A percentile compares a stretch with the other conserved stretches of the same genome.
Conservation (phyloP, 2,797 vertebrate genomes). For the Pyrocephalus nanus region DNA sequence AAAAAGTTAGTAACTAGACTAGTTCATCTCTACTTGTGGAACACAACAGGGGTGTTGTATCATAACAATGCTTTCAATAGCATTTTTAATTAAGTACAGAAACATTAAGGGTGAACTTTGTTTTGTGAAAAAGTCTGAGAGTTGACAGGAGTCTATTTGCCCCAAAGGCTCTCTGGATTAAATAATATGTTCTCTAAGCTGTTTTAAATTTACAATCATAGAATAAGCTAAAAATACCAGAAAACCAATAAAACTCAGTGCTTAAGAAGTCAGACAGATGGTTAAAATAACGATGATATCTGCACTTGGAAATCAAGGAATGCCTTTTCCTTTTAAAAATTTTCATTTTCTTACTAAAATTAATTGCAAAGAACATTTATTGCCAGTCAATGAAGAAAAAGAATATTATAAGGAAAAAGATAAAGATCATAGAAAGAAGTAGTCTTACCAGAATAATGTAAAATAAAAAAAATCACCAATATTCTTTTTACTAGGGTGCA, state of each 20-base stretch:
- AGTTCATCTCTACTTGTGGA: not conserved
- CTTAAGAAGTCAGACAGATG: not conserved
- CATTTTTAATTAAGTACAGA: not conserved
- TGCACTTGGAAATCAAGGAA: not conserved
- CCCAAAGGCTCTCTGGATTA: not conserved
- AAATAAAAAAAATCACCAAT: not conserved
- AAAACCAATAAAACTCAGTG: not conserved
- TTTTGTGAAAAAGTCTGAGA: not conserved
- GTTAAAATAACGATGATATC: not conserved
- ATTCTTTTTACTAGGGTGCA: not conserved
- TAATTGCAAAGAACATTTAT: not conserved
- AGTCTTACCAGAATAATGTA: not conserved
- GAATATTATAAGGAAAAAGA: not conserved
- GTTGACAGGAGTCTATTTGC: not conserved
- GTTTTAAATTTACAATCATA: not conserved
- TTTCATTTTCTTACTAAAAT: not conserved
- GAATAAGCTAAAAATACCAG: not conserved
- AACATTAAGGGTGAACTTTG: not conserved
- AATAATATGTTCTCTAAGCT: not conserved
- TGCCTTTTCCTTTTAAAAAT: not conserved
- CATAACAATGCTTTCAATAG: not conserved
- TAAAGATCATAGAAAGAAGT: not conserved
- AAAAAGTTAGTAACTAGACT: not conserved
- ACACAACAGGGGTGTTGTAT: fast-evolving
- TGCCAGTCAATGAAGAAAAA: not conserved